Percentiles rank a stretch among this genome's conserved stretches.
phyloP scores from a whole-genome alignment of 2,113 vertebrate genomes.

The Hemicordylus capensis region DNA sequence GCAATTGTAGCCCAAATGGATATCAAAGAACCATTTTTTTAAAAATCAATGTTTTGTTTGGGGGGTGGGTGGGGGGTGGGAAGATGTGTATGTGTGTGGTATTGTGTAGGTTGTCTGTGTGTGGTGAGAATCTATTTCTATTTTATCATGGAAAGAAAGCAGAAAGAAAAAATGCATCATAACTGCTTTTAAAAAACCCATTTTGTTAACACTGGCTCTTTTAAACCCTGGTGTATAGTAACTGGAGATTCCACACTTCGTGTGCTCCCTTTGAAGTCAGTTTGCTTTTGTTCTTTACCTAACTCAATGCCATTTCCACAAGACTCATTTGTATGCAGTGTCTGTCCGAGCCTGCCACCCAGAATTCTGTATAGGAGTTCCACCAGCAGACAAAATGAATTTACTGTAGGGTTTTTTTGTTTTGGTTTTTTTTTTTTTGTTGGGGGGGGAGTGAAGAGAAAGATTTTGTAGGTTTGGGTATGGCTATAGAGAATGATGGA shows the following conservation, averaged over 20 bases:
- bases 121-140: slow-evolving; percentile 64
- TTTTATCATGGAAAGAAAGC: slow-evolving; percentile 67
- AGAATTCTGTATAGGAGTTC: slow-evolving; percentile 78
- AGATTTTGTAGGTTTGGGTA: slow-evolving; percentile 31
- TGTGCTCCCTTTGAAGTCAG: slow-evolving; percentile 82
- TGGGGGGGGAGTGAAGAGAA: not conserved
- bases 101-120: too few relatives aligned
- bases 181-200: slow-evolving; percentile 48
- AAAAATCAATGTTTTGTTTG: slow-evolving; percentile 71
- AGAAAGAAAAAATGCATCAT: slow-evolving; percentile 51
- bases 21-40: slow-evolving; percentile 83
- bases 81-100: not conserved
- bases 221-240: slow-evolving; percentile 75
- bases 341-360: slow-evolving; percentile 80
- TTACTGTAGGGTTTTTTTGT: slow-evolving; percentile 51
- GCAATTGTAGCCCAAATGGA: slow-evolving; percentile 66
- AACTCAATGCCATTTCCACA: slow-evolving; percentile 83
- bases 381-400: slow-evolving; percentile 67
- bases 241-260: slow-evolving; percentile 62
- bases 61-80: not conserved
- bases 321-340: slow-evolving; percentile 86
- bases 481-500: slow-evolving; percentile 33
- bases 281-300: slow-evolving; percentile 90
- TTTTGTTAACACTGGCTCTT: slow-evolving; percentile 60
- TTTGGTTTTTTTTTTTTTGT: too few relatives aligned